Evolutionary conservation across 1,140 invertebrate species (phyloP), one percentile per base, ranked within the genome.

Genomic region (Pseudomyrmex concolor): DNA sequence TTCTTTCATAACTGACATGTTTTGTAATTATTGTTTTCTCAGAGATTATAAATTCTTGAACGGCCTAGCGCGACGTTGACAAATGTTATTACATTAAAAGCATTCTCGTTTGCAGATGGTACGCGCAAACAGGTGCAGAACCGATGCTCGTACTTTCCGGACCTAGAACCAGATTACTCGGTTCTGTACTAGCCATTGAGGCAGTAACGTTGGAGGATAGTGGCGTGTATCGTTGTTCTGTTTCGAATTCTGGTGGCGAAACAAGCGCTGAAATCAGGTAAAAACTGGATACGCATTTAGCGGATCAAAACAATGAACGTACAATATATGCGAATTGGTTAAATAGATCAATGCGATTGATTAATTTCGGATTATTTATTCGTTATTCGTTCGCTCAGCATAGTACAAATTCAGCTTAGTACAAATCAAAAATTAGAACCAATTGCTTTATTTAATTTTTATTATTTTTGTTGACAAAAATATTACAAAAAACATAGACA

Each of bases 101-200:
- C 54, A 60, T 71, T 71, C 45, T 59, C 34, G 45, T 17, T 94
- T 94, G 2, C 92, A 96, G 96, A 86, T 97, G 96, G 96, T 96
- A 96, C 86, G 95, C 95, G 54, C 95, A 96, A 87, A 95, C 95
- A 10, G 96, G 96, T 7, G 94, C 95, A 8, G 96, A 96, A 64
- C 95, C 96, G 1, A 93, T 95, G 90, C 91, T 96, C 13, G 95
- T 97, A 1, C 92, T 95, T 34, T 95, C 96, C 50, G 96, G 96
- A 1, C 96, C 96, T 2, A 94, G 96, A 64, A 95, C 95, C 12
- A 94, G 96, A 54, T 94, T 97, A 34, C 93, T 96, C 0, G 96
- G 96, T 2, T 96, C 96, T 2, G 96, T 97, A 15, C 92, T 97
- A 57, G 96, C 96, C 2, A 96, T 97, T 66, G 96, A 97, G 91